Percentiles rank a stretch among this genome's conserved stretches.
Evolutionary conservation across 2,888 invertebrate genomes (phyloP).

Genomic region (Patella depressa): DNA sequence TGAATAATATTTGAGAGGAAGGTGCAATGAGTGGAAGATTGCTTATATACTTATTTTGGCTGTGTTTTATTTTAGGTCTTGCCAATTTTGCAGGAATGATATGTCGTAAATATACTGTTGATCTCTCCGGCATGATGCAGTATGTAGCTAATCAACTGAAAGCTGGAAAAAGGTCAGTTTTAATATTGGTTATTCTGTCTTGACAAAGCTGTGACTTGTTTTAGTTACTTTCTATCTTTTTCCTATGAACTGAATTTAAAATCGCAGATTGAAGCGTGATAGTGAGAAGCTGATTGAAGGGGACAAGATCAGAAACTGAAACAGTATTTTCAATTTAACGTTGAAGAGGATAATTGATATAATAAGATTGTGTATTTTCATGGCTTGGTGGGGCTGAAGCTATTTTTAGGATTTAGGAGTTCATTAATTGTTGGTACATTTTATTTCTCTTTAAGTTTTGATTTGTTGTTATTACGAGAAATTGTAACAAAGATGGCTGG

Average conservation of each 20-base stretch:
- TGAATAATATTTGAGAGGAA: too few relatives aligned
- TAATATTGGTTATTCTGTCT: too few relatives aligned
- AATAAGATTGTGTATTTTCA: background rate
- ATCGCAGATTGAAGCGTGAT: too few relatives aligned
- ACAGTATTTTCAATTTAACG: too few relatives aligned
- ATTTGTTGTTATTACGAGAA: slow-evolving; percentile 89
- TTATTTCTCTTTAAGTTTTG: slow-evolving; percentile 80
- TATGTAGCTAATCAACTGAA: slow-evolving; percentile 98
- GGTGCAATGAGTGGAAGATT: too few relatives aligned
- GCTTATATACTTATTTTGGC: background rate
- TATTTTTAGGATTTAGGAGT: background rate
- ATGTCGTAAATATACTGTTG: slow-evolving; percentile 97
- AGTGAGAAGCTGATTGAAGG: too few relatives aligned
- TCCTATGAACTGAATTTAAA: too few relatives aligned
- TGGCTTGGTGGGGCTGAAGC: background rate
- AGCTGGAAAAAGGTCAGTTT: slow-evolving; percentile 87
- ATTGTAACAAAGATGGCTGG: slow-evolving; percentile 99
- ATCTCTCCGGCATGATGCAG: slow-evolving; percentile 93
- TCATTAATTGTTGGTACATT: background rate
- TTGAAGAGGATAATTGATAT: background rate
- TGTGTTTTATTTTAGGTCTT: slow-evolving; percentile 72
- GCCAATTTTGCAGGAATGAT: slow-evolving; percentile 96
- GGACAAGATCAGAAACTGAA: too few relatives aligned
- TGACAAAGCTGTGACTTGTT: background rate
- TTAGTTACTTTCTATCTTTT: background rate